A percentile compares a stretch with the other conserved stretches of the same genome.
Evolutionary conservation across 2,797 vertebrate genomes (phyloP).

Genomic region (Serranus cabrilla): DNA sequence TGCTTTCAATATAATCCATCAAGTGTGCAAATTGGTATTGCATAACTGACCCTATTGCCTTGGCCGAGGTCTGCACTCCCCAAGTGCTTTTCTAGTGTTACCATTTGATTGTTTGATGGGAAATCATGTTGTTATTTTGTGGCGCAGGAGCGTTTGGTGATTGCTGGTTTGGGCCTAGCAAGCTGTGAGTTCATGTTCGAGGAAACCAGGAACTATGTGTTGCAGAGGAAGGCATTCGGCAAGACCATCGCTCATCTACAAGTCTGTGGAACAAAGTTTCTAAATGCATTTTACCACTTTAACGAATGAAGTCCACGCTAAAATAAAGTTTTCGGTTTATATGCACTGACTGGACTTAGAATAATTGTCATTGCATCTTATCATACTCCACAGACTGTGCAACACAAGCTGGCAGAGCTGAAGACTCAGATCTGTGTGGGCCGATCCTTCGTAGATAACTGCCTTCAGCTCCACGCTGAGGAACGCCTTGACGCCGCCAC

Average conservation of each 20-base stretch:
- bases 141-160: conserved; percentile 89
- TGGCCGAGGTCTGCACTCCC: too few relatives aligned
- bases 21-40: too few relatives aligned
- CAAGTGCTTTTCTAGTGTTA: too few relatives aligned
- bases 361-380: too few relatives aligned
- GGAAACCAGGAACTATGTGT: conserved; percentile 94
- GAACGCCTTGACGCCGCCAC: conserved; percentile 89
- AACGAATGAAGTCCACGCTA: too few relatives aligned
- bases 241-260: conserved; percentile 92
- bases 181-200: conserved; percentile 97
- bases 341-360: background rate
- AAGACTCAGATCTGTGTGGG: conserved; percentile 94
- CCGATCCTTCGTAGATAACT: conserved; percentile 92
- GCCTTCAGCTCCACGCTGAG: conserved; percentile 89
- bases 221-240: conserved; percentile 94
- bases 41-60: too few relatives aligned
- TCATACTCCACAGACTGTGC: conserved; percentile 87
- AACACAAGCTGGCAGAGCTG: conserved; percentile 95
- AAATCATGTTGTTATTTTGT: background rate
- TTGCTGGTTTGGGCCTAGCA: conserved; percentile 88
- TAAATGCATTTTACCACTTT: background rate
- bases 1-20: too few relatives aligned
- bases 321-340: background rate
- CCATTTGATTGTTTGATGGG: background rate
- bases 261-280: conserved; percentile 76